Conservation (phyloP, 1,140 invertebrate species). For the Tetranychus urticae region DNA sequence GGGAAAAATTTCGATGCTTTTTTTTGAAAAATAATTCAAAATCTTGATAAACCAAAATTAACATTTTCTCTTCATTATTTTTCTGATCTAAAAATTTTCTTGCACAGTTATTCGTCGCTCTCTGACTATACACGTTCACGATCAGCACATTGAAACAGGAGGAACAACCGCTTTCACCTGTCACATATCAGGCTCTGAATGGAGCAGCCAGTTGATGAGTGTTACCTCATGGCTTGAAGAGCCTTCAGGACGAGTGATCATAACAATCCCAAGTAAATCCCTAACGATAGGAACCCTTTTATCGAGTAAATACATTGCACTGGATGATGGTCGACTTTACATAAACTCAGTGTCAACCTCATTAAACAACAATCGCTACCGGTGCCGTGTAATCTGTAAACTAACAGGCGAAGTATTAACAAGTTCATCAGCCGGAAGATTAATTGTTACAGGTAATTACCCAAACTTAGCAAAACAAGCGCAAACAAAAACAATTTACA, state of each 20-base stretch:
- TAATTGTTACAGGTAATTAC: constrained; percentile 15
- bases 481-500: no score
- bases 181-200: constrained; percentile 37
- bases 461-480: no score
- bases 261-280: constrained; percentile 33
- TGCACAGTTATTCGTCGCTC: not conserved
- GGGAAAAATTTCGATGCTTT: no score
- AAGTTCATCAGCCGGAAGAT: constrained; percentile 9
- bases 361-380: constrained; percentile 10
- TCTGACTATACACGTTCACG: constrained; percentile 13
- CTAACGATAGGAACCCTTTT: constrained; percentile 25
- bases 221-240: constrained; percentile 39
- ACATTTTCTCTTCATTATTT: no score
- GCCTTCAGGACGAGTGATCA: constrained; percentile 1
- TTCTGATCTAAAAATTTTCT: no score
- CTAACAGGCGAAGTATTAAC: constrained; percentile 15
- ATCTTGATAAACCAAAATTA: no score
- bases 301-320: constrained; percentile 38
- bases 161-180: constrained; percentile 21
- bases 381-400: constrained; percentile 11
- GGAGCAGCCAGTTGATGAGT: constrained; percentile 51
- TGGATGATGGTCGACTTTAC: constrained; percentile 35
- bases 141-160: constrained; percentile 18
- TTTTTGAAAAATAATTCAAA: no score
- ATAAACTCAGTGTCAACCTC: constrained; percentile 11